Base-by-base conservation (phyloP, 2,888 invertebrate genomes). In the Oscheius myriophilus region DNA sequence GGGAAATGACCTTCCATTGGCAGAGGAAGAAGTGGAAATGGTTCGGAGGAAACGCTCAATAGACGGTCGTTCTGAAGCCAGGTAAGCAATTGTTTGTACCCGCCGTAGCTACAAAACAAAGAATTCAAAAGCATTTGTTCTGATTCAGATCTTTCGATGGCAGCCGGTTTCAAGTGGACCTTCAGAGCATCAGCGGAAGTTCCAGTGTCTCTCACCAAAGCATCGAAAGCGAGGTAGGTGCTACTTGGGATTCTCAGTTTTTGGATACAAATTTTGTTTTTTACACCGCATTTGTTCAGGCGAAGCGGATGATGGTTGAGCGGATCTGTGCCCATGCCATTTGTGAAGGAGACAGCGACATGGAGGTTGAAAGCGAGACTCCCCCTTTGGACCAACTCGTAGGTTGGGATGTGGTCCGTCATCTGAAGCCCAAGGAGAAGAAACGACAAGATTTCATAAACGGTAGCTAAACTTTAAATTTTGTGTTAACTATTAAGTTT, bases 361-460 rank as follows among this genome's bases (percentile, higher is more conserved):
- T 90, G 61, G 91, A 91, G 84, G 89, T 77, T 11, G 77, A 78
- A 46, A 74, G 69, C 14, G 92, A 92, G 87, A 91, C 92, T 26
- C 92, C 92, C 21, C 91, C 92, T 85, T 92, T 94, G 91, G 92
- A 92, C 83, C 91, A 91, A 74, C 90, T 91, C 73, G 91, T 94
- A 55, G 90, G 92, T 26, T 91, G 91, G 79, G 93, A 94, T 69
- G 90, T 91, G 62, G 89, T 93, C 64, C 89, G 91, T 67, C 90
- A 91, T 73, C 89, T 94, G 78, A 91, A 92, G 82, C 91, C 92
- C 75, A 91, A 91, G 82, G 94, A 94, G 87, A 93, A 92, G 88
- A 94, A 94, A 88, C 90, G 94, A 82, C 94, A 94, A 88, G 94
- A 95, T 89, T 93, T 94, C 84, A 92, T 95, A 75, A 94, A 94